Evolutionary conservation across 2,888 invertebrate species (phyloP).

Genomic region (Dolichopus griseipennis): DNA sequence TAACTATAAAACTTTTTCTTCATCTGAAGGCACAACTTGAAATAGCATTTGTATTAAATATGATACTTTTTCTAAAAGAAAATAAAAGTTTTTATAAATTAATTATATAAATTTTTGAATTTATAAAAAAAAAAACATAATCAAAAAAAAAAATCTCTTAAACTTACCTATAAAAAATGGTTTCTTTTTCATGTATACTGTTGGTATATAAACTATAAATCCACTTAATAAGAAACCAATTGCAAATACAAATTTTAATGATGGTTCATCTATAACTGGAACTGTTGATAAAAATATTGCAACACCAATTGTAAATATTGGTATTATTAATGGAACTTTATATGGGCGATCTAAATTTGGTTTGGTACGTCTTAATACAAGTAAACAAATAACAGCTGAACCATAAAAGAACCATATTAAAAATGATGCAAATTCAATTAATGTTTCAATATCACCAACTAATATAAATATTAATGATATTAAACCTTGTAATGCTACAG

Average conservation of each 20-base stretch:
- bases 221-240: conserved; percentile 62
- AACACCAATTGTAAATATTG: conserved; percentile 60
- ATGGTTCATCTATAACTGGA: conserved; percentile 68
- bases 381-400: conserved; percentile 65
- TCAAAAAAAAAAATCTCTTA: neutral
- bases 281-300: conserved; percentile 64
- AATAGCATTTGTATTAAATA: conserved; percentile 57
- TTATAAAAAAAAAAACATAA: neutral
- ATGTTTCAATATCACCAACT: conserved; percentile 61
- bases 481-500: conserved; percentile 65
- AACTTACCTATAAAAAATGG: conserved; percentile 56
- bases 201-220: conserved; percentile 60
- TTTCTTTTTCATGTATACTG: conserved; percentile 60
- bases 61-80: conserved; percentile 54
- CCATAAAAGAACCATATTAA: conserved; percentile 84
- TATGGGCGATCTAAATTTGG: conserved; percentile 62
- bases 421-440: conserved; percentile 81
- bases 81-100: conserved; percentile 19
- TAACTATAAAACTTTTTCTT: conserved; percentile 14
- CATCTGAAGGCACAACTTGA: conserved; percentile 51
- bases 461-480: conserved; percentile 63
- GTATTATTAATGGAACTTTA: conserved; percentile 62
- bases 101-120: neutral
- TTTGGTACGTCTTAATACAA: conserved; percentile 63
- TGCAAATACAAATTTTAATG: conserved; percentile 67